These are phyloP conservation scores for Cydia fagiglandana DNA, from an alignment of 1,140 invertebrate genomes.

Conservation along the genomic window DNA sequence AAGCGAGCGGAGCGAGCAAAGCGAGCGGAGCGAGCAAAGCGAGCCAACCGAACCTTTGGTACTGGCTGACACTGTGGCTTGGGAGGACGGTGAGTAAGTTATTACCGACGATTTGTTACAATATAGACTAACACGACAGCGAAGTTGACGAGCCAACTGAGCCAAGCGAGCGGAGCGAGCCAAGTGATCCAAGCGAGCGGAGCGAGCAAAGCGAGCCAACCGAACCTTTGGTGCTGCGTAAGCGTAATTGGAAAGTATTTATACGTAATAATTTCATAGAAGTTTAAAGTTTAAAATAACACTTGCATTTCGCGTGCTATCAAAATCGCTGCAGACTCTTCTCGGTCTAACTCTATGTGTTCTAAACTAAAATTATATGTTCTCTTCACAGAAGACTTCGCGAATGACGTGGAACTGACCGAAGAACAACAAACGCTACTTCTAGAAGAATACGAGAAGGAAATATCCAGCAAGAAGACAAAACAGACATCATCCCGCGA, in stretches of 20 bases:
- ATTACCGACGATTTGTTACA: not conserved
- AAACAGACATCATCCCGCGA: constrained; percentile 52
- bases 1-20: constrained; percentile 36
- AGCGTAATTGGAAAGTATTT: too few relatives aligned
- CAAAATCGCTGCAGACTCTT: too few relatives aligned
- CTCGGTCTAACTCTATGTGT: too few relatives aligned
- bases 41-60: constrained; percentile 42
- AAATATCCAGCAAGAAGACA: constrained; percentile 67
- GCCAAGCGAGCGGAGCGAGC: constrained; percentile 35
- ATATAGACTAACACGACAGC: too few relatives aligned
- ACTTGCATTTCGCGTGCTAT: too few relatives aligned
- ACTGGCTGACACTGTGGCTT: constrained; percentile 56
- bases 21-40: constrained; percentile 39
- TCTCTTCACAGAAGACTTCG: constrained; percentile 78
- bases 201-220: constrained; percentile 6
- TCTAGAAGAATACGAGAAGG: constrained; percentile 80
- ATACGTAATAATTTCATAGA: too few relatives aligned
- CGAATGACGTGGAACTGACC: constrained; percentile 79
- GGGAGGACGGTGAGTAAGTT: constrained; percentile 68
- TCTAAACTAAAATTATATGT: not conserved
- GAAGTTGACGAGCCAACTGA: constrained; percentile 39
- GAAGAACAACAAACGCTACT: constrained; percentile 81
- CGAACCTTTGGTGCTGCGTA: constrained; percentile 38
- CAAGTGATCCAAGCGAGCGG: not conserved
- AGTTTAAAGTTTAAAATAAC: too few relatives aligned